Evolutionary conservation across 2,113 vertebrate species (phyloP), one percentile per base, ranked within the genome.

Genomic region (Cyprinodon tularosa): DNA sequence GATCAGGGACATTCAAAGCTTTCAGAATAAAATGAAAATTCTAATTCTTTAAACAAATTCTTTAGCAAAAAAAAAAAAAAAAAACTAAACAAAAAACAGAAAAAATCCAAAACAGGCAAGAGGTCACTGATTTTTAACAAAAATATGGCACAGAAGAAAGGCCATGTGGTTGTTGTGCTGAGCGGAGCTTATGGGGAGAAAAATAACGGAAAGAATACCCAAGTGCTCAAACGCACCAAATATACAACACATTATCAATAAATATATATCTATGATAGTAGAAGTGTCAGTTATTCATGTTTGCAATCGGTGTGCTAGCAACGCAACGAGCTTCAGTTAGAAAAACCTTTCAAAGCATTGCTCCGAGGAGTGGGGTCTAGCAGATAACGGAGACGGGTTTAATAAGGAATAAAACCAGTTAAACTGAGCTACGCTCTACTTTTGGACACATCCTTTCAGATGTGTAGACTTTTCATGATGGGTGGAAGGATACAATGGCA

Each of bases 81-180:
- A 22, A 64, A 44, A 69, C 40, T 67, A 13, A 4, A 71, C 1
- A 48, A 81, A 82, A 88, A 81, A 72, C 72, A 79, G 73, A 45
- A 62, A 74, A 53, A 57, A 39, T 29, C 36, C 4, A 48, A 61
- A 62, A 37, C 1, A 11, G 36, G 9, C 29, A 12, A 38, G 17
- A 42, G 1, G 45, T 20, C 15, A 36, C 22, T 69, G 40, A 22
- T 76, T 36, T 22, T 1, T 50, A 47, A 66, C 17, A 20, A 42
- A 7, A 22, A 66, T 60, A 29, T 86, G 86, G 69, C 77, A 81
- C 84, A 69, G 0, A 67, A 38, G 1, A 29, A n/a, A 17, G 5
- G 20, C 17, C 22, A 12, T 36, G 3, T 22, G 29, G n/a, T 20
- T 22, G 66, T 12, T n/a, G 9, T 10, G 29, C 38, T n/a, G 12